A percentile compares a stretch with the other conserved stretches of the same genome.
These are phyloP conservation scores for Palythoa caribaeorum DNA, from an alignment of 92 coral and sea anemone species.

Conservation along the genomic window DNA sequence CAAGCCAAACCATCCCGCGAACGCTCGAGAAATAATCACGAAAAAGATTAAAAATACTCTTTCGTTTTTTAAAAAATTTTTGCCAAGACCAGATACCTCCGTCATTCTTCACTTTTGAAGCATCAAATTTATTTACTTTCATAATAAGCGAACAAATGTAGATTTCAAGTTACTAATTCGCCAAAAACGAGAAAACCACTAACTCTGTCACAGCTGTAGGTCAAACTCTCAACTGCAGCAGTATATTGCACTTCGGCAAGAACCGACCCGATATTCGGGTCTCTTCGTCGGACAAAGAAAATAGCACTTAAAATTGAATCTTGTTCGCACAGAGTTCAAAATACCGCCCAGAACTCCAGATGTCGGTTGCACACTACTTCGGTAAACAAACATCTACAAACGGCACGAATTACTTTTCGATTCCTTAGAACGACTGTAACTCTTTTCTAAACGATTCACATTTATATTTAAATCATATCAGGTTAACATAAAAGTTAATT, in stretches of 20 bases:
- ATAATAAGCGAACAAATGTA: neutral
- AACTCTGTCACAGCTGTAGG: neutral
- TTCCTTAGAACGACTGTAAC: neutral
- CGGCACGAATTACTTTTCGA: neutral
- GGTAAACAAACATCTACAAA: neutral
- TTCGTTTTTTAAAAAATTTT: neutral
- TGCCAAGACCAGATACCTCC: too few relatives aligned
- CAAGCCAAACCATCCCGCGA: neutral
- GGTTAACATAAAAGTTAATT: neutral
- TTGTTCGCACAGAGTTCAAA: neutral
- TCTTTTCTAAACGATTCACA: neutral
- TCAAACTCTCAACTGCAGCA: neutral
- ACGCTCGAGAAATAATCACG: neutral
- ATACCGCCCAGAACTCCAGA: neutral
- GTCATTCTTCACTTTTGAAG: too few relatives aligned
- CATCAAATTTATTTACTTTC: neutral
- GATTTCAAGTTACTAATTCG: neutral
- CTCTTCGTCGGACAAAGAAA: neutral
- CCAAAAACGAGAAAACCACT: neutral
- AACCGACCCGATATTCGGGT: neutral
- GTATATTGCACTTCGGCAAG: neutral
- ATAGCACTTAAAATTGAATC: neutral
- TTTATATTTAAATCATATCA: neutral
- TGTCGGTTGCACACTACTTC: neutral
- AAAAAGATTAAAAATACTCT: neutral